Evolutionary conservation across 2,113 vertebrate genomes (phyloP).

Genomic region (Mixornis gularis): DNA sequence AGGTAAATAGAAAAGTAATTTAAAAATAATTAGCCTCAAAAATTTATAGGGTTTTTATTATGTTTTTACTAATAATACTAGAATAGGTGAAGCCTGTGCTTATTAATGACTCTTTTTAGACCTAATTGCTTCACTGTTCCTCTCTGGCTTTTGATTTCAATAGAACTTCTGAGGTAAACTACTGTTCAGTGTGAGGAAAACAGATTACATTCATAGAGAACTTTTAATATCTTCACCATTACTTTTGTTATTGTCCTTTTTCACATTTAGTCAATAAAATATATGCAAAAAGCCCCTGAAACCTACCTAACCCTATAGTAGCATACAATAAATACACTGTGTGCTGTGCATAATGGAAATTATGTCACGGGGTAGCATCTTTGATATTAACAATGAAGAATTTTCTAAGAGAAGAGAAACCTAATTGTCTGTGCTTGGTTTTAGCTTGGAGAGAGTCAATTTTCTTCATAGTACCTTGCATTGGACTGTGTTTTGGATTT

Average conservation of each 20-base stretch:
- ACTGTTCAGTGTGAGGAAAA: not conserved
- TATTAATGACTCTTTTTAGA: not conserved
- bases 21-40: not conserved
- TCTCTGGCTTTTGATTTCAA: not conserved
- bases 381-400: not conserved
- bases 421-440: not conserved
- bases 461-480: no score
- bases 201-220: not conserved
- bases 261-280: not conserved
- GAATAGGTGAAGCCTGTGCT: not conserved
- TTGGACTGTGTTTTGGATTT: not conserved
- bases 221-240: not conserved
- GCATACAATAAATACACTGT: not conserved
- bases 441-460: not conserved
- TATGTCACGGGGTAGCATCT: not conserved
- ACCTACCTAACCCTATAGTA: not conserved
- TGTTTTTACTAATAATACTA: not conserved
- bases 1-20: not conserved
- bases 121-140: not conserved
- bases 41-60: not conserved
- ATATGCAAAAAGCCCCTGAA: not conserved
- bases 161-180: not conserved
- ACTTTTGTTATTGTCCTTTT: not conserved
- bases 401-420: not conserved
- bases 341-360: not conserved